phyloP scores from a whole-genome alignment of 23 tunicate genomes.

The Ciona savignyi region DNA sequence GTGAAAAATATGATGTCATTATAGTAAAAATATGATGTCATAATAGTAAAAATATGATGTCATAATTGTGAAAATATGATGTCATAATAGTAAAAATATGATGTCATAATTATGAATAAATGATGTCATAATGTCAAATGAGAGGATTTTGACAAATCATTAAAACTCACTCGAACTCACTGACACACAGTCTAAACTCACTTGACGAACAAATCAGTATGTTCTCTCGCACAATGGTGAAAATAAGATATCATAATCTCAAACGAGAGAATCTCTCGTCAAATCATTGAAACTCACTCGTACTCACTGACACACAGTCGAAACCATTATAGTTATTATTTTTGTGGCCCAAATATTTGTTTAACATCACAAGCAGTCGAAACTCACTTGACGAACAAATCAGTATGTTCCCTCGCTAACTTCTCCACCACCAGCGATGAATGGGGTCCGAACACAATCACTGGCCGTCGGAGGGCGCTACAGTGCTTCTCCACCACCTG shows the following conservation, averaged over 20 bases:
- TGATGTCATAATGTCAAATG: no score
- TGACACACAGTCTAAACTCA: background rate
- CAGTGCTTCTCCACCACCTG: slow-evolving; percentile 80
- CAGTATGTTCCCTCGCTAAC: slow-evolving; percentile 42
- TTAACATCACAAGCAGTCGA: slow-evolving; percentile 13
- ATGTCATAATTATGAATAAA: no score
- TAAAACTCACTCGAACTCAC: background rate
- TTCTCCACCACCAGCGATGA: slow-evolving; percentile 47
- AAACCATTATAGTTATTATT: slow-evolving; percentile 50
- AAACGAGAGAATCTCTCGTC: no score
- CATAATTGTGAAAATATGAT: no score
- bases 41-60: no score
- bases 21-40: no score
- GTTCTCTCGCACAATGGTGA: slow-evolving; percentile 42
- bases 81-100: no score
- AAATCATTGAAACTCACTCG: slow-evolving; percentile 57
- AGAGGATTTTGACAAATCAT: no score
- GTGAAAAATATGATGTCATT: no score
- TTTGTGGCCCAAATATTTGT: slow-evolving; percentile 46
- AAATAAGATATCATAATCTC: no score
- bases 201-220: slow-evolving; percentile 35
- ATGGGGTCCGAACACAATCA: slow-evolving; percentile 84
- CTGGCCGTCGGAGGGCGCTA: slow-evolving; percentile 53
- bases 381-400: slow-evolving; percentile 36
- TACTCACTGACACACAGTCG: slow-evolving; percentile 45